Percentiles rank a stretch among this genome's conserved stretches.
phyloP scores from a whole-genome alignment of 2,113 vertebrate genomes.

The Hippocampus barbouri region DNA sequence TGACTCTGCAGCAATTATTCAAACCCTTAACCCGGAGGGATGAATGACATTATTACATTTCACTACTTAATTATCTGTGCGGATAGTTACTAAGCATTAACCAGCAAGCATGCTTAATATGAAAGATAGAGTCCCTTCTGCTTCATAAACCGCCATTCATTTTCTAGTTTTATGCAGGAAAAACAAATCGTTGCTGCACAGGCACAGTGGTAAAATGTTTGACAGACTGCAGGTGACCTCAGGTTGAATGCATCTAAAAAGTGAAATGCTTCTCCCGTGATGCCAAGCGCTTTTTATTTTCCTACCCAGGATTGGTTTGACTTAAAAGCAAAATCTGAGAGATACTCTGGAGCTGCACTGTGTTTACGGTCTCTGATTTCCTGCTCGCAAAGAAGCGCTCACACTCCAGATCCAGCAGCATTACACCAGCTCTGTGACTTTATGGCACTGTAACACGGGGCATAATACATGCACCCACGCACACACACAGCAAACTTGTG shows the following conservation, averaged over 20 bases:
- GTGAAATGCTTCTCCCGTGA: conserved; percentile 37
- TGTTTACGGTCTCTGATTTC: conserved; percentile 45
- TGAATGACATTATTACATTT: conserved; percentile 67
- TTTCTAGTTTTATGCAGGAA: conserved; percentile 30
- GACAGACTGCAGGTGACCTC: background rate
- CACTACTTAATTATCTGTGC: conserved; percentile 66
- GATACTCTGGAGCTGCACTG: conserved; percentile 51
- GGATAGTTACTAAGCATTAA: conserved; percentile 62
- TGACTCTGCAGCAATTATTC: conserved; percentile 69
- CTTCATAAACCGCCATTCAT: conserved; percentile 51
- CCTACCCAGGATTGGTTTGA: conserved; percentile 56
- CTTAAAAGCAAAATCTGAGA: conserved; percentile 47
- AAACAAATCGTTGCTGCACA: conserved; percentile 22
- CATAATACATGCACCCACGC: conserved; percentile 46
- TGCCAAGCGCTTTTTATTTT: conserved; percentile 12
- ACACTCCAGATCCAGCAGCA: conserved; percentile 52
- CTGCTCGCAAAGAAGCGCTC: conserved; percentile 43
- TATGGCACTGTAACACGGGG: conserved; percentile 55
- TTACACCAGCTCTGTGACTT: conserved; percentile 66
- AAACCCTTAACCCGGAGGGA: conserved; percentile 63
- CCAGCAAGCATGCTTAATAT: conserved; percentile 57
- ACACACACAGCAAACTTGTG: conserved; percentile 18
- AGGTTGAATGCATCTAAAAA: conserved; percentile 21
- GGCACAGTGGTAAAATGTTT: background rate
- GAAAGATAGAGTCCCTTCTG: conserved; percentile 39